Evolutionary conservation across 2,113 vertebrate genomes (phyloP), one percentile per base, ranked within the genome.

Genomic region (Equus przewalskii): DNA sequence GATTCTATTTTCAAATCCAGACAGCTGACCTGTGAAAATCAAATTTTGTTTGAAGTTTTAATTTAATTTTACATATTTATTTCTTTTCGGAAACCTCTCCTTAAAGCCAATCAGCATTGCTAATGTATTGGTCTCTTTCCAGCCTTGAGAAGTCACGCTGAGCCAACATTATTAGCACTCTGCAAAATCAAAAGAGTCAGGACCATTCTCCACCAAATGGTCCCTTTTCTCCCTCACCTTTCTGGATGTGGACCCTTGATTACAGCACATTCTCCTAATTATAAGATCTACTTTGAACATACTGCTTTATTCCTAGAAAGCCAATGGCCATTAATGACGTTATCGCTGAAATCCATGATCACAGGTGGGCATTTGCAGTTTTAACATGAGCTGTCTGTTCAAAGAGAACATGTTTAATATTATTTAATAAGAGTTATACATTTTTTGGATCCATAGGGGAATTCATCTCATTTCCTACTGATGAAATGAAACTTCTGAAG

Each of bases 191-290:
- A 90, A 86, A 65, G 83, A 67, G 70, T 60, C 69, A 89, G 80
- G 72, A 81, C 72, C 1, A 2, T 70, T 97, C 26, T 72, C 65
- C 49, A 70, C 11, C 24, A 72, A 92, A 91, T 49, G 33, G 51
- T 16, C 15, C 49, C 24, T 44, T 96, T 94, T 33, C 62, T 46
- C 81, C n/a, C 60, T 84, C 44, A 26, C 51, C n/a, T 92, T 80
- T 56, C 51, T 51, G 44, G 24, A 84, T 87, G 64, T 49, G 36
- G 73, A 80, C 13, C 15, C 84, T 54, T 90, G 84, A 95, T 95
- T 95, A 87, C 6, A 94, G 90, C 70, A 93, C 83, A 65, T 84
- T 95, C 76, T 87, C 89, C 60, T 87, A 93, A 97, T 96, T 90
- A 90, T 36, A 46, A 80, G 88, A 5, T 76, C 24, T 58, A 21